A percentile compares a stretch with the other conserved stretches of the same genome.
These are phyloP conservation scores for Chlorocebus sabaeus DNA, from an alignment of 2,113 vertebrate genomes.

Conservation along the genomic window DNA sequence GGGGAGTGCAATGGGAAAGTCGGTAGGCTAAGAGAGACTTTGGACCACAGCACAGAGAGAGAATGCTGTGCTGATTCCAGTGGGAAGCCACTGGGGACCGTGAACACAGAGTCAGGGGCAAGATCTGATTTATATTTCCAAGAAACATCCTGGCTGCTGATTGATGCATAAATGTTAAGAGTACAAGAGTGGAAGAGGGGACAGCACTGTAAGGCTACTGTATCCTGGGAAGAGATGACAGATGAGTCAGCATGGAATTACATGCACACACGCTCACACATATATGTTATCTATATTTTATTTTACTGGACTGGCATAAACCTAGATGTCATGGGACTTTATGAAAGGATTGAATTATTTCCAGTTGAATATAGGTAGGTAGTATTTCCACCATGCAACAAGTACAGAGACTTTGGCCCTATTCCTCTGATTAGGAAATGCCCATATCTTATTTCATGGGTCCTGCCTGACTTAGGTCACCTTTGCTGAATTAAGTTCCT, in stretches of 20 bases:
- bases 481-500: not conserved
- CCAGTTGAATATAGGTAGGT: not conserved
- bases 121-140: not conserved
- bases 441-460: not conserved
- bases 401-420: too few species aligned
- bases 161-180: not conserved
- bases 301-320: not conserved
- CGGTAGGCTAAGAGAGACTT: not conserved
- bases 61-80: not conserved
- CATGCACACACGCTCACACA: not conserved
- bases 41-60: not conserved
- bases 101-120: accelerated
- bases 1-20: not conserved
- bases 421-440: not conserved
- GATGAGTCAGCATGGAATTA: not conserved
- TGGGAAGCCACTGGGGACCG: not conserved
- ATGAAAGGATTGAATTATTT: not conserved
- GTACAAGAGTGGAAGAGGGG: not conserved
- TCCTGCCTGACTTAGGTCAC: not conserved
- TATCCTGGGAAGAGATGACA: not conserved
- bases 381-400: too few species aligned
- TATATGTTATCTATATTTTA: not conserved
- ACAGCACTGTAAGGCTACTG: not conserved
- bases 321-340: not conserved
- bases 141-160: not conserved